These are phyloP conservation scores for Eugnorisma glareosa DNA, from an alignment of 2,888 invertebrate species.

Conservation along the genomic window DNA sequence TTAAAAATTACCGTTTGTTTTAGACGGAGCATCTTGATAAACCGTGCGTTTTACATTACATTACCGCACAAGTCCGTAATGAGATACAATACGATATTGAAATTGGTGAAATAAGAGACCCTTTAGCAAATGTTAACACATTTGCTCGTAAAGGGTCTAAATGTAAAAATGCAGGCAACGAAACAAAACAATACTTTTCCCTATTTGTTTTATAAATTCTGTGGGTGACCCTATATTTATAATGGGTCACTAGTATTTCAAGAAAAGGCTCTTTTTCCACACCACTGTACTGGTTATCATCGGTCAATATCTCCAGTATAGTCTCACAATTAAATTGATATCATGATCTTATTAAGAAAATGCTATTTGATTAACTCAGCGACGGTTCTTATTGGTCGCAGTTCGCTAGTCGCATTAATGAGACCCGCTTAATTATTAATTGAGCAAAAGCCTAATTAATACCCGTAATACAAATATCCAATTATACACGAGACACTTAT, in stretches of 20 bases:
- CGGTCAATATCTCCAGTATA: not conserved
- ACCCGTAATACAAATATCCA: conserved; percentile 46
- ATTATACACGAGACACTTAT: conserved; percentile 35
- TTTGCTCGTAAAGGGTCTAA: too few species aligned
- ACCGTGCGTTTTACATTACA: too few species aligned
- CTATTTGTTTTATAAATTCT: not conserved
- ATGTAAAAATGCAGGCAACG: not conserved
- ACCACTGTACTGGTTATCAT: not conserved
- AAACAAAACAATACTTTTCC: not conserved
- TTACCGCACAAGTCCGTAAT: too few species aligned
- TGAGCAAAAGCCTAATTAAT: conserved; percentile 51
- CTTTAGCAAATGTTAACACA: too few species aligned
- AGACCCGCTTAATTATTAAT: conserved; percentile 37
- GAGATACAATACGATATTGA: too few species aligned
- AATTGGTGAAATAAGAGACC: too few species aligned
- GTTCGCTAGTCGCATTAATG: conserved; percentile 17
- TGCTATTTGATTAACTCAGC: not conserved
- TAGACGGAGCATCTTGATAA: too few species aligned
- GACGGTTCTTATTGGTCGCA: conserved; percentile 18
- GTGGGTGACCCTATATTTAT: not conserved
- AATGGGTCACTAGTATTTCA: not conserved
- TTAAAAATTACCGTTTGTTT: too few species aligned
- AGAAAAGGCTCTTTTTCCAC: too few species aligned
- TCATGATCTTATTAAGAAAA: conserved; percentile 4
- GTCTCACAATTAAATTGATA: not conserved